Conservation (phyloP, 1,140 invertebrate species). For the Aphelenchoides besseyi region DNA sequence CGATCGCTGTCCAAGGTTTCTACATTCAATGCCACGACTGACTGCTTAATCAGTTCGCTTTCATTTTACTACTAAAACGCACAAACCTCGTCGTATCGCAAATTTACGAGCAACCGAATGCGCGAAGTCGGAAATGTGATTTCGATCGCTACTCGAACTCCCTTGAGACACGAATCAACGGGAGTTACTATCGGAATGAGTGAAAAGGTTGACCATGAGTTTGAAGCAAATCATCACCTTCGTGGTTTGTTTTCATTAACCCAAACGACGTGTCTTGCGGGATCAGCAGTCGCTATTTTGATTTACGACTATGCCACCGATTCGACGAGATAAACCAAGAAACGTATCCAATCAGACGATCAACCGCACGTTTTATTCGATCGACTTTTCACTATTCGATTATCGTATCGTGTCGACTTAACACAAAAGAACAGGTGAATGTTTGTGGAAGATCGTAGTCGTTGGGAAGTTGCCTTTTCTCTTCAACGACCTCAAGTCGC, state of each 20-base stretch:
- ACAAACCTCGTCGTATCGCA: no score
- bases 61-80: no score
- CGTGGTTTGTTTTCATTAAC: not conserved
- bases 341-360: not conserved
- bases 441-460: no score
- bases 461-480: not conserved
- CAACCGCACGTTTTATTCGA: not conserved
- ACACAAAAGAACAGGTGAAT: no score
- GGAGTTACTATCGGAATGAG: not conserved
- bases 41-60: no score
- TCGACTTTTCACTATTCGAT: not conserved
- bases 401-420: not conserved
- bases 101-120: no score
- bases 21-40: no score
- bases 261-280: no score
- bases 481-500: not conserved
- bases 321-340: not conserved
- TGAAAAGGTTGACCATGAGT: not conserved
- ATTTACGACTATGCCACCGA: not conserved
- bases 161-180: not conserved
- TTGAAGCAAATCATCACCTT: no score
- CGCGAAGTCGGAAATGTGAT: no score
- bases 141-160: not conserved
- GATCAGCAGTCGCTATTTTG: not conserved
- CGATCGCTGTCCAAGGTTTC: no score